Evolutionary conservation across 2,888 invertebrate genomes (phyloP), one percentile per base, ranked within the genome.

Genomic region (Cyclophora albipunctata): DNA sequence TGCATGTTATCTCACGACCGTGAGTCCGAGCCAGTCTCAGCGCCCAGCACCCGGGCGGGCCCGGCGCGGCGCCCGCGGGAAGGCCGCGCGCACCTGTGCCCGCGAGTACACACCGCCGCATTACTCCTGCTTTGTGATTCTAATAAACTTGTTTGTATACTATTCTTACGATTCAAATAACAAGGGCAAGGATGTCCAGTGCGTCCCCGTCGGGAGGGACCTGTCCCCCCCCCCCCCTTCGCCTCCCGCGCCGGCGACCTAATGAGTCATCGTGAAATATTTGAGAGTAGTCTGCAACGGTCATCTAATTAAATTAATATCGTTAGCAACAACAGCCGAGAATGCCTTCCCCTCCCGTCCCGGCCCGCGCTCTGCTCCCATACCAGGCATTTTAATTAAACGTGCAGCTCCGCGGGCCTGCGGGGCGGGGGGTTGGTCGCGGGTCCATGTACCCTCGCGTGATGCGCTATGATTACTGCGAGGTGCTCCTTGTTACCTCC

Each of bases 331-430:
- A 58, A 58, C 50, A 53, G 52, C 45, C 45, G 53, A 49, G 48
- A 48, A 42, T 51, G 57, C 47, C 34, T 34, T 48, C 45, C 50
- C 51, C 47, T 42, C 49, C 52, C 57, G 33, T 51, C 49, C 53
- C 48, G 45, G 45, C 53, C 47, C 52, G 37, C 45, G 47, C 48
- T 50, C 40, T 50, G 46, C 50, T 59, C 52, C 58, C 54, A 55
- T 57, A 62, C 54, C 62, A 61, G 71, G 70, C 68, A 73, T 73
- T 72, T 74, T 73, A 73, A 75, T 75, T 71, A 72, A 73, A 65
- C 63, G 60, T 60, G 60, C 63, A 55, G 54, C 50, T 48, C 34
- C 44, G 53, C 47, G 48, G 43, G 20, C 2, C 5, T 7, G 33
- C 33, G 33, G 33, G 43, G 43, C 3, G 43, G 43, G 43, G 5